These are phyloP conservation scores for Montipora sp. DNA, from an alignment of 64 coral and sea anemone species.

Conservation along the genomic window DNA sequence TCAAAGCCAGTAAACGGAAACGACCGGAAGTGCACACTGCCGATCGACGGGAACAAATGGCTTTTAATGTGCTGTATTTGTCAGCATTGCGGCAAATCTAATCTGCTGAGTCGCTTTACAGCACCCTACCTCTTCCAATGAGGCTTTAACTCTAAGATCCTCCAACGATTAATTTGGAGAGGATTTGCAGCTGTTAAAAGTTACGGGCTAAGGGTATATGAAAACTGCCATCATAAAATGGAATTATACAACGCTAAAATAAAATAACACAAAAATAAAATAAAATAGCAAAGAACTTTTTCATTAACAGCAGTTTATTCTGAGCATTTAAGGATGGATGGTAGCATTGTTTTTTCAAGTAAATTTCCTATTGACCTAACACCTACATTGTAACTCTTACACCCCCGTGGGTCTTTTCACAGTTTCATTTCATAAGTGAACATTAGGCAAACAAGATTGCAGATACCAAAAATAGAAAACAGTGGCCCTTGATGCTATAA, in stretches of 20 bases:
- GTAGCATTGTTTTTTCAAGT: not conserved
- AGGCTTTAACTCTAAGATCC: not conserved
- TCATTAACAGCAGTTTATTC: not conserved
- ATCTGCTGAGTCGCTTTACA: too few relatives aligned
- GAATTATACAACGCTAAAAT: not conserved
- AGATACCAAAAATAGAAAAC: not conserved
- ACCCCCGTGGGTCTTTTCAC: not conserved
- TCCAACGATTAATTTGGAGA: not conserved
- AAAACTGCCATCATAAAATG: not conserved
- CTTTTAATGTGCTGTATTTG: not conserved
- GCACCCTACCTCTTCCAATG: not conserved
- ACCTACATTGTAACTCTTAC: not conserved
- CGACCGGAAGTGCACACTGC: not conserved
- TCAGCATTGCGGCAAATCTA: not conserved
- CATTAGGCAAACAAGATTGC: constrained; percentile 18
- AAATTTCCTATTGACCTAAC: too few relatives aligned
- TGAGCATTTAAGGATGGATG: not conserved
- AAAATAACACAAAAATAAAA: not conserved
- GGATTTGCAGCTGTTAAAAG: not conserved
- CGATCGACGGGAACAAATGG: not conserved
- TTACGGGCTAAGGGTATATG: not conserved
- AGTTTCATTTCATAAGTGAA: constrained; percentile 16
- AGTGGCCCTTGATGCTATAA: not conserved
- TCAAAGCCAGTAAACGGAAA: not conserved
- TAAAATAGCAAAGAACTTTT: not conserved